Base-by-base conservation (phyloP, 2,113 vertebrate species). In the Heterotis niloticus region DNA sequence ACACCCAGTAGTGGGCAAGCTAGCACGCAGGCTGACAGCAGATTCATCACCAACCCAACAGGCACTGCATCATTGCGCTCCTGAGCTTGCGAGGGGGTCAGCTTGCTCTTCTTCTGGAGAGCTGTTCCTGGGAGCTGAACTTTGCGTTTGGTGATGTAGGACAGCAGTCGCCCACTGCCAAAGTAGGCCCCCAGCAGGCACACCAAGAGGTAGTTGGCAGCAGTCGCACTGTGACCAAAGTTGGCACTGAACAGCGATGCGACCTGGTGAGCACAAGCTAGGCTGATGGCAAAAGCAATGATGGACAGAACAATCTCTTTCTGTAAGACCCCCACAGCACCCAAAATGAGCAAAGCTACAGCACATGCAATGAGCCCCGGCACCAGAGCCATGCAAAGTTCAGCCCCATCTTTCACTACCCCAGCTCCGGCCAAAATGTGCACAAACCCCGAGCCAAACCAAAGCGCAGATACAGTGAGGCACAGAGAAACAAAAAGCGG, bases 181-280 rank as follows among this genome's bases (percentile, higher is more conserved):
- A 94, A 94, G 82, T 96, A 96, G 28, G 87, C 82, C 4, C 92
- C 90, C 0, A 89, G 74, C 10, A 93, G 9, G 85, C 90, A 91
- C 29, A 93, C 94, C 0, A 93, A 0, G 44, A 96, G 85, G 80
- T 96, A 94, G 52, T 89, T 90, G 59, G 93, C 93, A 0, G 94
- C 95, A 14, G 92, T 89, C 17, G 93, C 93, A 3, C 91, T 88
- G 80, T 88, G 89, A 68, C 92, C 91, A 0, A 95, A 93, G 68
- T 80, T 81, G 24, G 67, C 16, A 26, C 86, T 86, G 5, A 73
- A 89, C 51, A 84, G 83, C 29, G 86, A 70, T 0, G 94, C 95
- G 0, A 94, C 88, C 72, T 95, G 92, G 54, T 96, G 95, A 77
- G 91, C 93, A 0, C 88, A 88, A 12, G 95, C 94, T 26, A 96